A percentile compares a stretch with the other conserved stretches of the same genome.
phyloP scores from a whole-genome alignment of 2,113 vertebrate species.

The Catharus fuscescens region DNA sequence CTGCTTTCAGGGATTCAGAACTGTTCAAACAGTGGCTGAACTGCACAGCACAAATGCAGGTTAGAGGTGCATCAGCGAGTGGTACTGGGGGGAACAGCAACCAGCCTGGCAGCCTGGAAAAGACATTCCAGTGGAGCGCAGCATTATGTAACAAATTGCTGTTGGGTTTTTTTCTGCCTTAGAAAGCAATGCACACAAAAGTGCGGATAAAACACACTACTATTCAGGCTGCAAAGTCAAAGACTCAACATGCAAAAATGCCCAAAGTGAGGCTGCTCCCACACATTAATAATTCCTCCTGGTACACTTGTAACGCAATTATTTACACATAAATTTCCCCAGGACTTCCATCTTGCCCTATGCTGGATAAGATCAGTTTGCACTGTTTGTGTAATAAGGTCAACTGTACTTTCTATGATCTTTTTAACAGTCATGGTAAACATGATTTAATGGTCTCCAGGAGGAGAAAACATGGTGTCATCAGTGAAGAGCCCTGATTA shows the following conservation, averaged over 20 bases:
- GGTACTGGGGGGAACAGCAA: rapidly evolving
- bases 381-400: not conserved
- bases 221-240: not conserved
- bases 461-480: not conserved
- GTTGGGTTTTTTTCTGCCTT: not conserved
- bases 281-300: not conserved
- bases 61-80: not conserved
- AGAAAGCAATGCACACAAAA: not conserved
- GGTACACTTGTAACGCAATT: no score
- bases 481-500: not conserved
- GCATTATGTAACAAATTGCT: not conserved
- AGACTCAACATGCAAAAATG: not conserved
- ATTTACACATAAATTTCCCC: not conserved
- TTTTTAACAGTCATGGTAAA: not conserved
- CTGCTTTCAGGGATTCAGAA: not conserved
- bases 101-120: not conserved
- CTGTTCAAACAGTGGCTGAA: not conserved
- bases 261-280: not conserved
- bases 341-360: not conserved
- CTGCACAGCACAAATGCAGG: not conserved
- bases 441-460: not conserved
- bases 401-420: not conserved
- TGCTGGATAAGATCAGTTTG: not conserved
- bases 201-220: not conserved
- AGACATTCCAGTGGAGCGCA: rapidly evolving